A percentile compares a stretch with the other conserved stretches of the same genome.
These are phyloP conservation scores for Chrysolina americana DNA, from an alignment of 2,888 invertebrate genomes.

Conservation along the genomic window DNA sequence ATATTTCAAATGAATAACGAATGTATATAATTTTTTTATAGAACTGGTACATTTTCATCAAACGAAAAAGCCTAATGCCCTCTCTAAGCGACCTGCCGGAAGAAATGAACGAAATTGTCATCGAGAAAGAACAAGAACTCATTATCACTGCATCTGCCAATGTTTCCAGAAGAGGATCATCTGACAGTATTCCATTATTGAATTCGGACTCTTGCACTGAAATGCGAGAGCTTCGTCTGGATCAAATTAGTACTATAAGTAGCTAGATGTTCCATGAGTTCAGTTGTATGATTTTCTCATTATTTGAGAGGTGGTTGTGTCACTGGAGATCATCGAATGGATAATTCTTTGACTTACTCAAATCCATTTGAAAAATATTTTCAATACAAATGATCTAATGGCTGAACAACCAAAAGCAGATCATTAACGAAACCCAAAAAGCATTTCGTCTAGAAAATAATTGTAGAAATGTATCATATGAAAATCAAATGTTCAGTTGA, in stretches of 20 bases:
- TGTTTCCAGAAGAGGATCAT: conserved; percentile 60
- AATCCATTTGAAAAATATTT: no score
- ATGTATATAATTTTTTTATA: conserved; percentile 52
- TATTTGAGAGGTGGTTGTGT: background rate
- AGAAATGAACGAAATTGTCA: conserved; percentile 52
- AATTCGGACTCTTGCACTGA: conserved; percentile 66
- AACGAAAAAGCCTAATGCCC: conserved; percentile 65
- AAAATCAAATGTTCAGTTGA: no score
- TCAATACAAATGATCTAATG: no score
- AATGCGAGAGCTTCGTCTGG: conserved; percentile 68
- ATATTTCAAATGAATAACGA: background rate
- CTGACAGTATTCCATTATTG: conserved; percentile 67
- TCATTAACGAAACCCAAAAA: background rate
- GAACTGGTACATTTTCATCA: conserved; percentile 69
- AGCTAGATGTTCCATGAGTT: conserved; percentile 58
- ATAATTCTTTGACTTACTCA: background rate
- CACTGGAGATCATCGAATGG: background rate
- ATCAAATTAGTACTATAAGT: conserved; percentile 71
- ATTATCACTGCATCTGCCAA: conserved; percentile 50
- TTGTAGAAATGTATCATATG: background rate
- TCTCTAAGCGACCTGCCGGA: conserved; percentile 51
- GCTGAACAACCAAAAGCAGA: background rate
- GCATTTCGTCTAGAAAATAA: background rate
- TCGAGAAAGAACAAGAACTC: conserved; percentile 55
- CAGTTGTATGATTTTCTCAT: background rate